Percentiles rank a stretch among this genome's conserved stretches.
Conservation (phyloP, 1,140 invertebrate genomes). For the Pomacea maculata region DNA sequence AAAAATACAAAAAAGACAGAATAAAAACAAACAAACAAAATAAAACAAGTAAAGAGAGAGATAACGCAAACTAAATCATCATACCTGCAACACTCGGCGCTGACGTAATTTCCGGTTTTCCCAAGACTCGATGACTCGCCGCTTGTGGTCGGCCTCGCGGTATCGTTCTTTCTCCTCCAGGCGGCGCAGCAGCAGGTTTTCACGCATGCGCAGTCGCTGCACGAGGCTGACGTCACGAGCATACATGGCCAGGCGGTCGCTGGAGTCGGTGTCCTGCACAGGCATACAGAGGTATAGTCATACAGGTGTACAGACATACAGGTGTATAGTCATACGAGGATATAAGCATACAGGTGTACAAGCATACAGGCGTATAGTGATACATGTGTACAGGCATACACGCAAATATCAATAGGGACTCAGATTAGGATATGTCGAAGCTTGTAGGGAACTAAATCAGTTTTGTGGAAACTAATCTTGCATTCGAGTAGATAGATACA, state of each 20-base stretch:
- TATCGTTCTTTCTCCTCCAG: conserved; percentile 15
- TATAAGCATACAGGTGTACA: neutral
- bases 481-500: too few relatives aligned
- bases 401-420: too few relatives aligned
- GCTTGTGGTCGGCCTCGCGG: neutral
- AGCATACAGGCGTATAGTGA: neutral
- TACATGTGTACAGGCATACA: neutral
- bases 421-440: too few relatives aligned
- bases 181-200: neutral
- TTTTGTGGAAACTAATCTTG: too few relatives aligned
- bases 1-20: too few relatives aligned
- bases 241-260: neutral
- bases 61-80: too few relatives aligned
- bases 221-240: conserved; percentile 18
- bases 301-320: neutral
- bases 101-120: conserved; percentile 14
- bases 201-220: conserved; percentile 11
- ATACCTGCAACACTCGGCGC: conserved; percentile 10
- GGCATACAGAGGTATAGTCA: neutral
- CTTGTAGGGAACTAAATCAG: too few relatives aligned
- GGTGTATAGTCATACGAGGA: neutral
- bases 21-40: too few relatives aligned
- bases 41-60: too few relatives aligned
- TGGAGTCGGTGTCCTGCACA: neutral
- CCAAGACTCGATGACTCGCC: conserved; percentile 12